Base-by-base conservation (phyloP, 2,113 vertebrate genomes). In the Ptychochromis oligacanthus region DNA sequence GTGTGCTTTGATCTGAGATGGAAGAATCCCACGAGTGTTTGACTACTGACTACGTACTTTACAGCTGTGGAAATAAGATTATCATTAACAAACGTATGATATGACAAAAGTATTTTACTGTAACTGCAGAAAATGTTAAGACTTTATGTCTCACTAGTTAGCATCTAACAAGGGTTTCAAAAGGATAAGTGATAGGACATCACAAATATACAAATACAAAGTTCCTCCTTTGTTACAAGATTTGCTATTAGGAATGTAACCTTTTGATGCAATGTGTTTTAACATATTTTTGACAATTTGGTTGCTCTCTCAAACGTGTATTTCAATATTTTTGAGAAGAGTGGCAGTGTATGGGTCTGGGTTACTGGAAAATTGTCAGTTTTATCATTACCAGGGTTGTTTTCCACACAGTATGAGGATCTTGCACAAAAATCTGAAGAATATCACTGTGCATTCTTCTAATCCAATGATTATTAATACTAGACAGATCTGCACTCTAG, bases 1-100 rank as follows among this genome's bases (percentile, higher is more conserved):
- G 75, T 67, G 36, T 20, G 81, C 85, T 91, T 87, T 89, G 82
- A 88, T 91, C 64, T 36, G 64, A 82, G 64, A 84, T 46, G 57
- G 79, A 84, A 78, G 70, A 85, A 85, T 86, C 83, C 70, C 67
- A 58, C 10, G 67, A 83, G 75, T 22, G 34, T 76, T 84, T n/a
- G 76, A 14, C 38, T 84, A 89, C 70, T 55, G 67, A 76, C 74
- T 31, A 57, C 81, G 75, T 59, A 26, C 49, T 72, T 76, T 54
- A 13, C 59, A 76, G 34, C 58, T 7, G 24, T 38, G 22, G 12
- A 26, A 64, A 54, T 43, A 36, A 80, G 49, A 24, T 55, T 72
- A 72, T 60, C 7, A 46, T 77, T 49, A 77, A 60, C 31, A 75
- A 77, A 72, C 15, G 22, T 26, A 72, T 13, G 72, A 26, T 59